Percentiles rank a stretch among this genome's conserved stretches.
These are phyloP conservation scores for Eulemur rufifrons DNA, from an alignment of 2,113 vertebrate genomes.

Conservation along the genomic window DNA sequence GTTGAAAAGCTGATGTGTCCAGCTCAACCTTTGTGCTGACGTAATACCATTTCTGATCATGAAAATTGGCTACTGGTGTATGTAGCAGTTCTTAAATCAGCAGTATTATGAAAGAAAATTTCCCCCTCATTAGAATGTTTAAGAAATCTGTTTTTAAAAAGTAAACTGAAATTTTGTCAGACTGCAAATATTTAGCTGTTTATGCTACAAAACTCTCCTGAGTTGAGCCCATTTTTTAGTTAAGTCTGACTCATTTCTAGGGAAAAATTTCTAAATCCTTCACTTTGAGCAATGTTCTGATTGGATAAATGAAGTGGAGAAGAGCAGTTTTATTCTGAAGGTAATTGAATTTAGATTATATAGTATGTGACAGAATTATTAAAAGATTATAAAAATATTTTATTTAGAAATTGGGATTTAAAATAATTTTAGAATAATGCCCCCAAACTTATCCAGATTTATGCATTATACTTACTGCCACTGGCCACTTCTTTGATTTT, in stretches of 20 bases:
- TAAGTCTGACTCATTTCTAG: slow-evolving; percentile 58
- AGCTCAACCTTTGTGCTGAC: slow-evolving; percentile 63
- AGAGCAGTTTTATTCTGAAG: slow-evolving; percentile 73
- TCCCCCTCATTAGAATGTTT: slow-evolving; percentile 72
- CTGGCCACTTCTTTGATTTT: background rate
- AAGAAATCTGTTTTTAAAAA: slow-evolving; percentile 64
- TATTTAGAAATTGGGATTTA: slow-evolving; percentile 75
- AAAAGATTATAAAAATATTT: slow-evolving; percentile 51
- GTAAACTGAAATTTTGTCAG: slow-evolving; percentile 49
- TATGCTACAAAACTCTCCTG: slow-evolving; percentile 13
- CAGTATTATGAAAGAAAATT: slow-evolving; percentile 72
- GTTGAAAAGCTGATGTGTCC: slow-evolving; percentile 69
- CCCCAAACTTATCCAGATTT: slow-evolving; percentile 28
- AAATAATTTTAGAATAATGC: slow-evolving; percentile 75
- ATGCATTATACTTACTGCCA: background rate
- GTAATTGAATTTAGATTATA: slow-evolving; percentile 67
- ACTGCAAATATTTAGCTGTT: background rate
- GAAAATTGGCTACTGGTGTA: slow-evolving; percentile 70
- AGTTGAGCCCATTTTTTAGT: background rate
- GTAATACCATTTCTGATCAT: slow-evolving; percentile 63
- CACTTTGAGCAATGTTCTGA: slow-evolving; percentile 59
- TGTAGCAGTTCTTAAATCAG: slow-evolving; percentile 69
- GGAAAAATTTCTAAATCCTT: slow-evolving; percentile 52
- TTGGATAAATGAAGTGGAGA: slow-evolving; percentile 70
- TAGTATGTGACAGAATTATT: slow-evolving; percentile 53